Percentiles rank a stretch among this genome's conserved stretches.
Conservation (phyloP, 2,113 vertebrate genomes). For the Beaufortia kweichowensis region DNA sequence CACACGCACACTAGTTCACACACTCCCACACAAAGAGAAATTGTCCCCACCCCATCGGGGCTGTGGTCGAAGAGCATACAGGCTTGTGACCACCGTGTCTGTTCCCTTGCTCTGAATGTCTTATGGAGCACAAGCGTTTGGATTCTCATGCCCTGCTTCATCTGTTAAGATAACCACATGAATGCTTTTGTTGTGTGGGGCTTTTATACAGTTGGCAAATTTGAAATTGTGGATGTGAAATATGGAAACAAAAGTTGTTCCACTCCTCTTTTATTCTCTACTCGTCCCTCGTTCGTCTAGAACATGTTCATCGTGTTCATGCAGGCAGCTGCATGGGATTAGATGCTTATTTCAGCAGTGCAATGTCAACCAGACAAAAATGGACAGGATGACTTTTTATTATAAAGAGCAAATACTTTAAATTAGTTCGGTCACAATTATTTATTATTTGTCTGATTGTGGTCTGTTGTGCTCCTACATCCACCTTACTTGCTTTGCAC, state of each 20-base stretch:
- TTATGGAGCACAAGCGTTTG: not conserved
- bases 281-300: not conserved
- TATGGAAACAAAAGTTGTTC: not conserved
- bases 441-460: no score
- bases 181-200: not conserved
- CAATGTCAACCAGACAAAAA: no score
- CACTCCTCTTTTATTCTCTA: not conserved
- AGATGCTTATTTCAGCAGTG: no score
- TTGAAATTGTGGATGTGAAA: conserved; percentile 25
- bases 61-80: conserved; percentile 30
- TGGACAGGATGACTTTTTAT: no score
- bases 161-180: not conserved
- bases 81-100: conserved; percentile 31
- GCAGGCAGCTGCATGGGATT: no score
- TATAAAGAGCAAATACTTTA: no score
- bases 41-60: conserved; percentile 34
- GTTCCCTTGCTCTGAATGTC: not conserved
- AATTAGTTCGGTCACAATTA: no score
- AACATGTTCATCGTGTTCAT: no score
- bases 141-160: conserved; percentile 11
- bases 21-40: conserved; percentile 41
- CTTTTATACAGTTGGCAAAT: conserved; percentile 18
- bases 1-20: conserved; percentile 1
- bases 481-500: no score
- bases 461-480: no score